Base-by-base conservation (phyloP, 2,113 vertebrate species). In the Glaucomys volans region DNA sequence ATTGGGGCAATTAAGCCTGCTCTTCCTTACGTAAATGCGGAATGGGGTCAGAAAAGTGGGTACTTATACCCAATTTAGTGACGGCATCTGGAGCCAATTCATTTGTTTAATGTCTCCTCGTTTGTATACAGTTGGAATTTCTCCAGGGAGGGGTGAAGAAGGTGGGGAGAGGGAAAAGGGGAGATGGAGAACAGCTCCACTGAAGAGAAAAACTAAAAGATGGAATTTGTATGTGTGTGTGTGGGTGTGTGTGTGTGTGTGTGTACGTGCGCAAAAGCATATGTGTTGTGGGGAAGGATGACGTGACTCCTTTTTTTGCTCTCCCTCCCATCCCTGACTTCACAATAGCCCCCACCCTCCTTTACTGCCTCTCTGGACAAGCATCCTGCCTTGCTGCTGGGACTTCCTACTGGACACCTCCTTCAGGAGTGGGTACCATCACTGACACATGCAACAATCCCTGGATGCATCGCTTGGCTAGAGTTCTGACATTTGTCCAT, bases 251-350 rank as follows among this genome's bases (percentile, higher is more conserved):
- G 59, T 62, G 57, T 28, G 42, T 52, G 22, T 54, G 59, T 74
- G 42, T 69, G 12, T 79, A 17, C 62, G 6, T 66, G 76, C 72
- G 67, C 69, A 59, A 59, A 12, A 72, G 72, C 81, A 59, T 62
- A 44, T 37, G 47, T 50, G 42, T 50, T 44, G 12, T 32, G 37
- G 91, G 90, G 69, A 92, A 97, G 94, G 90, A 69, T 94, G 90
- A 95, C 96, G 47, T 9, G 17, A 96, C 97, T 98, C 98, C 97
- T 97, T 97, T 96, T 96, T 97, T 95, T 97, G 94, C 66, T 95
- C 85, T 91, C n/a, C 89, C 24, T 94, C 74, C 79, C 94, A 93
- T 18, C 2, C 52, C 26, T 18, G 30, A 64, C 28, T 87, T 47
- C 90, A 74, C 42, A 86, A 50, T 24, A 32, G 8, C 24, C 40